Conservation (phyloP, 2,797 vertebrate genomes). For the Platyrinchus mystaceus region DNA sequence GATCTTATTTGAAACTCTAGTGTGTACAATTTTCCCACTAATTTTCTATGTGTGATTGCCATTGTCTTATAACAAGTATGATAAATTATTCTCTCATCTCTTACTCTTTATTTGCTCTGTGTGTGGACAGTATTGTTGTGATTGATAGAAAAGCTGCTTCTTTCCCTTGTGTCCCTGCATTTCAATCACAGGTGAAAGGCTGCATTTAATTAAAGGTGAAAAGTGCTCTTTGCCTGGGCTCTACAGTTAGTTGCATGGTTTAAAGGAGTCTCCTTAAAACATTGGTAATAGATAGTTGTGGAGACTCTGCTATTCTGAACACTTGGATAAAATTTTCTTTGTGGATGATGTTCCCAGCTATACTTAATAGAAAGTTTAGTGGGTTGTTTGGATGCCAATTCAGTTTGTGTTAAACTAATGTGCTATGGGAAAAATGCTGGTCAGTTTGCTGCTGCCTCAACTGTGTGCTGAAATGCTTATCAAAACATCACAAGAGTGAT, state of each 20-base stretch:
- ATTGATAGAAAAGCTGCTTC: not conserved
- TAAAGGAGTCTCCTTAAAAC: not conserved
- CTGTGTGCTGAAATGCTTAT: not conserved
- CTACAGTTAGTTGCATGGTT: not conserved
- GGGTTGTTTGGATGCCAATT: not conserved
- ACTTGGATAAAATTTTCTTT: not conserved
- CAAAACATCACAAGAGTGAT: not conserved
- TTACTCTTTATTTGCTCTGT: not conserved
- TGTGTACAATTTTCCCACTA: rapidly evolving
- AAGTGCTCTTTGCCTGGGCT: not conserved
- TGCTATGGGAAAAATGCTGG: not conserved
- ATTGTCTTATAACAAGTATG: not conserved
- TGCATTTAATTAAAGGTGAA: not conserved
- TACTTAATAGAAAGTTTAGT: not conserved
- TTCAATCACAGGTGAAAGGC: not conserved
- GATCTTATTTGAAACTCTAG: not conserved
- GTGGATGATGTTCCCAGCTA: not conserved
- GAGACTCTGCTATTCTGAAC: not conserved
- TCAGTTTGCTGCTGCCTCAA: not conserved
- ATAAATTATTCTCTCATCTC: not conserved
- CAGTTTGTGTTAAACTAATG: not conserved
- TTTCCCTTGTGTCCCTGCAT: not conserved
- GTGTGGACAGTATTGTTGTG: not conserved
- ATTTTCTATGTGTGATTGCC: not conserved
- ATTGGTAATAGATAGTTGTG: not conserved